Evolutionary conservation across 2,888 invertebrate genomes (phyloP).

Genomic region (Deilephila elpenor): DNA sequence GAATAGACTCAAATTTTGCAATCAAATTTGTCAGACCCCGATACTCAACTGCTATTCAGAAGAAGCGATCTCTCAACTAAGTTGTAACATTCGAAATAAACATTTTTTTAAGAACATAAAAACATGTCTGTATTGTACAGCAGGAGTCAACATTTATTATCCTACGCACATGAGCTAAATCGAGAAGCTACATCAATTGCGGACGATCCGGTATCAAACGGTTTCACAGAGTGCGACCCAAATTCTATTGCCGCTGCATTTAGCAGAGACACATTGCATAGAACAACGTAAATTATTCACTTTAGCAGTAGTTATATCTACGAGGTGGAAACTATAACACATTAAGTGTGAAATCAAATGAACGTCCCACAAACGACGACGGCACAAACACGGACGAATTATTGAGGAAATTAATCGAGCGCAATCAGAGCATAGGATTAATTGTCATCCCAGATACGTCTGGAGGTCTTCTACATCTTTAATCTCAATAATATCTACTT

Average conservation of each 20-base stretch:
- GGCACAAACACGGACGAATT: background rate
- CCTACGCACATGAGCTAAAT: too few species aligned
- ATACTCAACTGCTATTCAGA: too few species aligned
- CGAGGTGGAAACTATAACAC: background rate
- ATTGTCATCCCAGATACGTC: background rate
- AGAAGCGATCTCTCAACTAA: too few species aligned
- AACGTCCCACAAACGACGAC: background rate
- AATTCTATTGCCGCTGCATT: background rate
- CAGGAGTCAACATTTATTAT: too few species aligned
- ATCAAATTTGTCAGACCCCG: too few species aligned
- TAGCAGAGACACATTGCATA: background rate
- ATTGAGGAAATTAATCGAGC: background rate
- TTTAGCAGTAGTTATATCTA: background rate
- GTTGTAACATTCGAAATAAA: too few species aligned
- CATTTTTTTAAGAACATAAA: too few species aligned
- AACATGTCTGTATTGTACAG: too few species aligned
- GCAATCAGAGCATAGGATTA: background rate
- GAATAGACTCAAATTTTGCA: too few species aligned
- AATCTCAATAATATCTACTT: too few species aligned
- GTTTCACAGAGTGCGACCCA: background rate
- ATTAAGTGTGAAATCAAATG: background rate
- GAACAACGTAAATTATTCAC: background rate
- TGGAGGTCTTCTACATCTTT: too few species aligned
- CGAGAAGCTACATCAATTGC: too few species aligned
- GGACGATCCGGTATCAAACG: background rate